Evolutionary conservation across 1,140 invertebrate genomes (phyloP).

Genomic region (Calycopis cecrops): DNA sequence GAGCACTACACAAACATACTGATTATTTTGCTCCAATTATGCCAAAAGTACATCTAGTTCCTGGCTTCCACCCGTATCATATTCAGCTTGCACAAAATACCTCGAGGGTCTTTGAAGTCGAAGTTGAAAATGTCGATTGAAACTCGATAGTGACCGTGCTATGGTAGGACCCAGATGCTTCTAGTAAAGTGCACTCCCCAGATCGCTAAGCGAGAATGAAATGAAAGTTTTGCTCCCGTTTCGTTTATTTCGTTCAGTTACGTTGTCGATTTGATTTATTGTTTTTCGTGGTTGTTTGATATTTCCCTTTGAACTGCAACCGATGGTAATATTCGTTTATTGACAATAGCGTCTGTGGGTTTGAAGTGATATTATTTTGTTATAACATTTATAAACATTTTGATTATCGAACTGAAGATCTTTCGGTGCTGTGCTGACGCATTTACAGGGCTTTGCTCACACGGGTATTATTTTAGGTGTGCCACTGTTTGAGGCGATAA

Average conservation of each 20-base stretch:
- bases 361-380: constrained; percentile 13
- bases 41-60: no score
- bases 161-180: constrained; percentile 34
- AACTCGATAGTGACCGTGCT: no score
- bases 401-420: background rate
- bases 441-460: no score
- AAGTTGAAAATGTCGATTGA: no score
- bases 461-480: no score
- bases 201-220: constrained; percentile 49
- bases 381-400: background rate
- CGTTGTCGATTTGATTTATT: constrained; percentile 59
- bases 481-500: no score
- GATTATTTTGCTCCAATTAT: no score
- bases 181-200: constrained; percentile 51
- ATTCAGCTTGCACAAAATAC: no score
- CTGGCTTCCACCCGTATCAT: no score
- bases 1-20: no score
- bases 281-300: constrained; percentile 38
- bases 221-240: constrained; percentile 60
- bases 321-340: constrained; percentile 29
- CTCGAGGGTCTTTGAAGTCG: no score
- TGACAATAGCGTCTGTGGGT: constrained; percentile 23
- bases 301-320: constrained; percentile 40
- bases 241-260: constrained; percentile 50
- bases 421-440: background rate